Base-by-base conservation (phyloP, 2,113 vertebrate genomes). In the Oostethus manadensis region DNA sequence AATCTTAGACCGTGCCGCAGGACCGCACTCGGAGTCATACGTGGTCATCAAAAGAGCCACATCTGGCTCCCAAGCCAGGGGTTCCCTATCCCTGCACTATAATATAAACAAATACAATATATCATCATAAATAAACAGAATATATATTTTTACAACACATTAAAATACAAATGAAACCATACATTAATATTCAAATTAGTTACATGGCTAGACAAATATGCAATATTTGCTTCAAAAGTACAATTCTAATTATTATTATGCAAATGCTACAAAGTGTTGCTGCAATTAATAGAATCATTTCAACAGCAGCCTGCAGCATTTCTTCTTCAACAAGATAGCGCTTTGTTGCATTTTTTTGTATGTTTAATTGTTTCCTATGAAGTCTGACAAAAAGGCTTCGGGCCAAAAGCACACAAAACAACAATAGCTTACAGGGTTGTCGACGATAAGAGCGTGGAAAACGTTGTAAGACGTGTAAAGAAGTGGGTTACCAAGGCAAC, bases 201-300 rank as follows among this genome's bases (percentile, higher is more conserved):
- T 42, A 42, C 13, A 4, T 11, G 13, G 11, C 38, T 38, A 10
- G 13, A 14, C 3, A 42, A 14, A 14, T 4, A 42, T 42, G 38
- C 14, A 2, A 14, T 42, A 10, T 42, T 46, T 38, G 46, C 40
- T 17, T 58, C 13, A 45, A 0, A 20, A 40, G 56, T 42, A 60
- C 1, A 29, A 56, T 61, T 56, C 15, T 26, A 66, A 71, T 33
- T 5, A 71, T 33, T 5, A 71, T 55, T 29, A 46, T 21, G 29
- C 22, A 38, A 58, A 67, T 64, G 17, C 49, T 61, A 55, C 17
- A 17, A n/a, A 48, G 40, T 64, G 6, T 23, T 20, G 54, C 33
- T 35, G 14, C 26, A 65, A 38, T 53, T 64, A 48, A 58, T 26
- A 46, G 14, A 50, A 29, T 3, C 26, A 55, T 54, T 54, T 23